Conservation (phyloP, 2,888 invertebrate species). For the Cephus sareptanus region DNA sequence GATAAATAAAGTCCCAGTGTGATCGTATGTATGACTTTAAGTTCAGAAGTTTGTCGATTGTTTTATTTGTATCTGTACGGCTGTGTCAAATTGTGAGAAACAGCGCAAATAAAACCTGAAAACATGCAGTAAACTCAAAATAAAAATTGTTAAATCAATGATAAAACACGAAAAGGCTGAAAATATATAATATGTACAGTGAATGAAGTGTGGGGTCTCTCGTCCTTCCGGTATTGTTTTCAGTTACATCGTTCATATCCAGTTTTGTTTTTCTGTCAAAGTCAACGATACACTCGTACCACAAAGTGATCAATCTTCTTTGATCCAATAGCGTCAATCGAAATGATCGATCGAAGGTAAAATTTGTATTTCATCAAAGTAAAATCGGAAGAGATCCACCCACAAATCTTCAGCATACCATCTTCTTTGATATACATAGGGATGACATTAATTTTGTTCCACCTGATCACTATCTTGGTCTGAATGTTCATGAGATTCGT, state of each 20-base stretch:
- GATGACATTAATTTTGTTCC: background rate
- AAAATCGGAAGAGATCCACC: background rate
- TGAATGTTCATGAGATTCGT: conserved; percentile 10
- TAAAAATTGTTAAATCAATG: conserved; percentile 20
- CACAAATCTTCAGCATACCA: background rate
- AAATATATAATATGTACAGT: conserved; percentile 17
- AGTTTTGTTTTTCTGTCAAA: background rate
- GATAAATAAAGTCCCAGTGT: conserved; percentile 36
- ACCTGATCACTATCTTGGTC: conserved; percentile 19
- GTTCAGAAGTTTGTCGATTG: conserved; percentile 27
- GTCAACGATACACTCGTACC: background rate
- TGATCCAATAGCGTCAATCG: background rate
- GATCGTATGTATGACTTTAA: background rate
- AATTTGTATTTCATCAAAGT: background rate
- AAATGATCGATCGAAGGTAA: background rate
- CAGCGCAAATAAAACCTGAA: conserved; percentile 56
- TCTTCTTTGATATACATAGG: background rate
- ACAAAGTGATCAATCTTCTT: background rate
- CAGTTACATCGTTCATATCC: background rate
- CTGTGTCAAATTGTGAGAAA: conserved; percentile 41
- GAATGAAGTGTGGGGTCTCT: conserved; percentile 6
- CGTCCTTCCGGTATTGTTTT: background rate
- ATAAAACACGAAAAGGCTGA: conserved; percentile 23
- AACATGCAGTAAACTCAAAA: conserved; percentile 60
- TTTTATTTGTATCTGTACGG: conserved; percentile 16